Evolutionary conservation across 2,888 invertebrate genomes (phyloP), one percentile per base, ranked within the genome.

Genomic region (Acanthococcus lagerstroemiae): DNA sequence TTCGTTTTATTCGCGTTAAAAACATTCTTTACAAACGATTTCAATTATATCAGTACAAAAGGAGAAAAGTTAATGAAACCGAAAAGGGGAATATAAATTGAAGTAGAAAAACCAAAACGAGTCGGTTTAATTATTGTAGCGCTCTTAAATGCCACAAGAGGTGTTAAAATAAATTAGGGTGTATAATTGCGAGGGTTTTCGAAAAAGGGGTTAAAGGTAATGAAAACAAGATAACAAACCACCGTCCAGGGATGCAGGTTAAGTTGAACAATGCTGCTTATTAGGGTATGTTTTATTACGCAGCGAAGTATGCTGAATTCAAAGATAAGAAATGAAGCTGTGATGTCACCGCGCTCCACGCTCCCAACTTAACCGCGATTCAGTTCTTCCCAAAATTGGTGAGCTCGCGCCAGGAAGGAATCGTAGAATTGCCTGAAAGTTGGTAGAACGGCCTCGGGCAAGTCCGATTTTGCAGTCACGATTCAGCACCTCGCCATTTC

Each of bases 131-230:
- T 61, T 61, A 61, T 48, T 48, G 60, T 22, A 61, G 37, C 61
- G 50, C 61, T 52, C 61, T 61, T 61, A 61, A 61, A 61, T 61
- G 15, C 61, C 61, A n/a, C 52, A 50, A 52, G 61, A 61, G 61
- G 61, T 61, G 61, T 61, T 61, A 61, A 61, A 61, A 61, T 61
- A 61, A 61, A 61, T 61, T 61, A 61, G 61, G 61, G 61, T 61
- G 61, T 61, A 52, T 61, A 61, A 61, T 61, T 61, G 61, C 61
- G 52, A 46, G 61, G 61, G 50, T 61, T 58, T 52, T 21, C 52
- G 54, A 52, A 52, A 52, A 52, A 61, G 61, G 61, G 61, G 61
- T 61, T 61, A 61, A 61, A 61, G 61, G 61, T 61, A 61, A 61
- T 61, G 61, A 61, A 61, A 61, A 61, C 61, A 52, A 61, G 61